These are phyloP conservation scores for Callorhinus ursinus DNA, from an alignment of 2,113 vertebrate genomes.

Conservation along the genomic window DNA sequence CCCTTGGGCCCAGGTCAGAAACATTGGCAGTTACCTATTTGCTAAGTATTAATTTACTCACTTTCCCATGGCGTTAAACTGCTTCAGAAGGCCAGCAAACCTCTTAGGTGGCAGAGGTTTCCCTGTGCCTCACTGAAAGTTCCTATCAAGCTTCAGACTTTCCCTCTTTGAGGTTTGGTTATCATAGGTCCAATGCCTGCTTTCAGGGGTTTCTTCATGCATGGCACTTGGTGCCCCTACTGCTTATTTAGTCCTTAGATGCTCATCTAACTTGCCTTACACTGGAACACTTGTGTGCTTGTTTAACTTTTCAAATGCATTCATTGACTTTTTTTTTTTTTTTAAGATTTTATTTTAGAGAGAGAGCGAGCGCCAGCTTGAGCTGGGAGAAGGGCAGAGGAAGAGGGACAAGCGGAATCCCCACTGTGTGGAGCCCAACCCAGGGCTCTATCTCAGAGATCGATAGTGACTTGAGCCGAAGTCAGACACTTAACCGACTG, in stretches of 20 bases:
- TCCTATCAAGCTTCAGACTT: background rate
- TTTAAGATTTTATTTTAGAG: background rate
- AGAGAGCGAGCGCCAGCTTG: too few species aligned
- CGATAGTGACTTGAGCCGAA: background rate
- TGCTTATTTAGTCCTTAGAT: background rate
- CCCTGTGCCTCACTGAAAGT: background rate
- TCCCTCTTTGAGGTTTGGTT: background rate
- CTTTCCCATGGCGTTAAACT: constrained; percentile 36
- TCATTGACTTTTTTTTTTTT: background rate
- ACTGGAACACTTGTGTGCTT: background rate
- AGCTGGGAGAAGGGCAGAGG: background rate
- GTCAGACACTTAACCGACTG: background rate
- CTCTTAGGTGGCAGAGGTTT: background rate
- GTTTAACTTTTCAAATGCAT: constrained; percentile 8
- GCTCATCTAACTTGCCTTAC: background rate
- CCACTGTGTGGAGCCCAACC: background rate
- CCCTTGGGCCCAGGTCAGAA: constrained; percentile 57
- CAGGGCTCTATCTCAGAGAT: background rate
- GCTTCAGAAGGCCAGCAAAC: background rate
- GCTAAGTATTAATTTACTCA: background rate
- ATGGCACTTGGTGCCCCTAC: background rate
- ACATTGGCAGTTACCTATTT: background rate
- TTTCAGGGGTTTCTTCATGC: background rate
- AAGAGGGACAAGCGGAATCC: background rate
- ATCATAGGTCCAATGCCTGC: too few species aligned